Percentiles rank a stretch among this genome's conserved stretches.
Conservation (phyloP, 2,888 invertebrate species). For the Oegoconia quadripuncta region DNA sequence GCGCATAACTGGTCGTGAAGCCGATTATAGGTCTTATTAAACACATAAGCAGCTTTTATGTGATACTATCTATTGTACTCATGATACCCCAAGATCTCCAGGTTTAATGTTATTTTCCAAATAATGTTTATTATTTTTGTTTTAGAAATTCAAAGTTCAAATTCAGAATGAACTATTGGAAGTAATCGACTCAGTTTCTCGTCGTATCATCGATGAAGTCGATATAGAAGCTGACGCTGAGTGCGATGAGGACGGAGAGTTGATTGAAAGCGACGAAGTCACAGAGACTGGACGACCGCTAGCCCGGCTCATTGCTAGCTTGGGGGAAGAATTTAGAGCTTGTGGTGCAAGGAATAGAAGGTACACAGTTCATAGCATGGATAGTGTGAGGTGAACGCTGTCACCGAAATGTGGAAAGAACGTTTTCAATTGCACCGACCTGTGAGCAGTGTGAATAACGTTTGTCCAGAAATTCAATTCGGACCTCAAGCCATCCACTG, state of each 20-base stretch:
- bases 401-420: background rate
- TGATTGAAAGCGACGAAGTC: conserved; percentile 39
- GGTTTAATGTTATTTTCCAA: no score
- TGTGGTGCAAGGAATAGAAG: conserved; percentile 62
- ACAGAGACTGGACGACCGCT: conserved; percentile 58
- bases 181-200: conserved; percentile 89
- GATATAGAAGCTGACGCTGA: conserved; percentile 54
- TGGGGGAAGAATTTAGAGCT: conserved; percentile 60
- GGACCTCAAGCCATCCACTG: background rate
- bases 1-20: no score
- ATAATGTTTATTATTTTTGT: conserved; percentile 15
- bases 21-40: no score
- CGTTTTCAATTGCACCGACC: background rate
- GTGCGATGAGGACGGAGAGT: conserved; percentile 47
- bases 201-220: conserved; percentile 83
- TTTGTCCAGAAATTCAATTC: background rate
- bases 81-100: no score
- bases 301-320: conserved; percentile 48
- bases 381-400: no score
- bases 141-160: conserved; percentile 87
- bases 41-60: no score
- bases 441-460: background rate
- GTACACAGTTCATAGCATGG: conserved; percentile 31
- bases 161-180: conserved; percentile 90
- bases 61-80: no score